phyloP scores from a whole-genome alignment of 2,797 vertebrate genomes.

The Sebastes itinus region DNA sequence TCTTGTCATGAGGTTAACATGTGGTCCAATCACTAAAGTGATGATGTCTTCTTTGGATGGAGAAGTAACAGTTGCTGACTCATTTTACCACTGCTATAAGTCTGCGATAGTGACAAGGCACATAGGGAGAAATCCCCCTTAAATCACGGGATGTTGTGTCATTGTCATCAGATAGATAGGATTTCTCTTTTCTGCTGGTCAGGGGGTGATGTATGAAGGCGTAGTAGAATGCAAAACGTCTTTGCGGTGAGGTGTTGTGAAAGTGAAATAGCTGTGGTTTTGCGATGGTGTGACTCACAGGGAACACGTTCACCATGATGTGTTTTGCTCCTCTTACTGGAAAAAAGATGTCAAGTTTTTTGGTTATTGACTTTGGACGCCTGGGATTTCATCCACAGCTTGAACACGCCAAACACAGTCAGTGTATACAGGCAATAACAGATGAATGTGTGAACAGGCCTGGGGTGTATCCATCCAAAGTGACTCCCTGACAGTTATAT shows the following conservation, averaged over 20 bases:
- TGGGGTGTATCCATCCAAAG: constrained; percentile 1
- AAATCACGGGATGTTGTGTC: not conserved
- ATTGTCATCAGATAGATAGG: not conserved
- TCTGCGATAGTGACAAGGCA: constrained; percentile 41
- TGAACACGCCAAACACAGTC: constrained; percentile 17
- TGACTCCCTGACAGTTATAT: constrained; percentile 16
- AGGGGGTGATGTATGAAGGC: constrained; percentile 35
- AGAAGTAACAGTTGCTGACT: constrained; percentile 59
- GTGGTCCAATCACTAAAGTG: constrained; percentile 66
- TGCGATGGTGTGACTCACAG: constrained; percentile 74
- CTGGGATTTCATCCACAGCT: constrained; percentile 28
- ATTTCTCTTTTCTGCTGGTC: constrained; percentile 6
- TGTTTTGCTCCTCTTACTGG: constrained; percentile 50
- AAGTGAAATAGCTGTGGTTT: constrained; percentile 79
- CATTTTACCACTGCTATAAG: constrained; percentile 1
- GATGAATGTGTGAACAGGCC: constrained; percentile 7
- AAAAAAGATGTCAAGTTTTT: constrained; percentile 28
- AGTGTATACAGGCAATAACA: constrained; percentile 20
- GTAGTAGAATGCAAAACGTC: constrained; percentile 18
- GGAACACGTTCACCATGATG: constrained; percentile 45
- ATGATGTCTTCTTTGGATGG: constrained; percentile 59
- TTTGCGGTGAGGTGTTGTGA: constrained; percentile 74
- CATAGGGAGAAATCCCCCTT: constrained; percentile 3
- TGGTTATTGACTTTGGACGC: constrained; percentile 38
- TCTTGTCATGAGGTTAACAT: constrained; percentile 77